phyloP scores from a whole-genome alignment of 2,797 vertebrate species.

The Coregonus sp. region DNA sequence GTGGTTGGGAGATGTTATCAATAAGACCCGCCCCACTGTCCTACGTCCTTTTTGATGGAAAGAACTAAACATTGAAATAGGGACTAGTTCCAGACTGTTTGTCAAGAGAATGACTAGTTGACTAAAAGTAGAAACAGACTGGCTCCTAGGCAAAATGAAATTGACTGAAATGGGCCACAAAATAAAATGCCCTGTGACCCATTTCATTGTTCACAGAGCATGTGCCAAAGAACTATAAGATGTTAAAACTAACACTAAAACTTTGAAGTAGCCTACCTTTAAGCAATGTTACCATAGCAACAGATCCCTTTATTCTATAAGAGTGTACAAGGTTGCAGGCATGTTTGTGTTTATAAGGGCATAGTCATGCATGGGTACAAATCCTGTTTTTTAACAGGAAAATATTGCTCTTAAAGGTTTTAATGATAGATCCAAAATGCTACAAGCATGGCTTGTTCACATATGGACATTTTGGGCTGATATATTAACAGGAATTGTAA shows the following conservation, averaged over 20 bases:
- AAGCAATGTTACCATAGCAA: constrained; percentile 41
- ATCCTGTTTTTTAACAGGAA: constrained; percentile 29
- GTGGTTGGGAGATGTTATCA: background rate
- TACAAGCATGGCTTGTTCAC: constrained; percentile 46
- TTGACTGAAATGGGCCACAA: constrained; percentile 35
- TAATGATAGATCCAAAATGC: constrained; percentile 58
- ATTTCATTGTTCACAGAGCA: constrained; percentile 41
- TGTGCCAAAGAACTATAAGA: constrained; percentile 32
- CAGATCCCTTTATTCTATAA: constrained; percentile 36
- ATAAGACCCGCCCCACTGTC: background rate
- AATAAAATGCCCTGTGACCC: constrained; percentile 12
- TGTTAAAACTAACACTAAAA: constrained; percentile 29
- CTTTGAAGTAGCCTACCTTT: constrained; percentile 24
- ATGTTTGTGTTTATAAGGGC: constrained; percentile 69
- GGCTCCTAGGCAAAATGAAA: constrained; percentile 40
- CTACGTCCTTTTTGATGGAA: background rate
- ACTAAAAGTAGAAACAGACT: constrained; percentile 45
- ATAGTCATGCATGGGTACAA: constrained; percentile 39
- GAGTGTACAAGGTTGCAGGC: constrained; percentile 41
- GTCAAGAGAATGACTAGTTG: constrained; percentile 7
- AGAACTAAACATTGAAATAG: background rate
- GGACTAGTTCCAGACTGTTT: background rate
- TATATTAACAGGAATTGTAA: constrained; percentile 20
- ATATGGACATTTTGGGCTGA: constrained; percentile 55
- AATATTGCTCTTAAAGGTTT: constrained; percentile 46